Base-by-base conservation (phyloP, 2,113 vertebrate species). In the Paralichthys olivaceus region DNA sequence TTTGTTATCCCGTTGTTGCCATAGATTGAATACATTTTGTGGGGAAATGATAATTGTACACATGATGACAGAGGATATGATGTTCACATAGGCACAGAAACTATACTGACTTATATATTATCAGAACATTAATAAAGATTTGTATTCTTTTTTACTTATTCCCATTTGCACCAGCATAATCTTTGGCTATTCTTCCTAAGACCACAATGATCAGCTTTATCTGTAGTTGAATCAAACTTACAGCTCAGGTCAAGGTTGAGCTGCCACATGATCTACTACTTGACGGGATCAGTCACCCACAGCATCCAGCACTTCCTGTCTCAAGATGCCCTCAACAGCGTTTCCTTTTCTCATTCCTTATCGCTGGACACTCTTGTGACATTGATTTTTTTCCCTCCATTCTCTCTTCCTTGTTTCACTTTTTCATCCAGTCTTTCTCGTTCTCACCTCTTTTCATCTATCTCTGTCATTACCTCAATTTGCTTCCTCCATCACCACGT, bases 381-480 rank as follows among this genome's bases (percentile, higher is more conserved):
- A 87, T 84, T 82, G 72, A 79, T 89, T 85, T 82, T 79, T 75
- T 45, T 53, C 34, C 14, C 49, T 59, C 43, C 8, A 23, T 13
- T 58, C 17, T 67, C 47, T 47, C 37, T 79, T 57, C 75, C 19
- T 25, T 2, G 13, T 70, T 75, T 47, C 34, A 45, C 22, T 76
- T 81, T 81, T 81, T 83, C 75, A 87, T 79, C 77, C 72, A 59
- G 59, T 79, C 76, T 79, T 72, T 76, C 64, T 68, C 26, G 64
- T 64, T 84, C 73, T 90, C 84, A 80, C 90, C 84, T 84, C 83
- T 88, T 89, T 83, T 87, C 84, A 88, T 93, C 88, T 29, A 47
- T 92, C 87, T 89, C 80, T 87, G 89, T 85, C 81, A 77, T 85
- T 90, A 81, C 89, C 54, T 81, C 80, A 79, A 84, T 89, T 90